Evolutionary conservation across 2,888 invertebrate species (phyloP), one percentile per base, ranked within the genome.

Genomic region (Cryptops parisi): DNA sequence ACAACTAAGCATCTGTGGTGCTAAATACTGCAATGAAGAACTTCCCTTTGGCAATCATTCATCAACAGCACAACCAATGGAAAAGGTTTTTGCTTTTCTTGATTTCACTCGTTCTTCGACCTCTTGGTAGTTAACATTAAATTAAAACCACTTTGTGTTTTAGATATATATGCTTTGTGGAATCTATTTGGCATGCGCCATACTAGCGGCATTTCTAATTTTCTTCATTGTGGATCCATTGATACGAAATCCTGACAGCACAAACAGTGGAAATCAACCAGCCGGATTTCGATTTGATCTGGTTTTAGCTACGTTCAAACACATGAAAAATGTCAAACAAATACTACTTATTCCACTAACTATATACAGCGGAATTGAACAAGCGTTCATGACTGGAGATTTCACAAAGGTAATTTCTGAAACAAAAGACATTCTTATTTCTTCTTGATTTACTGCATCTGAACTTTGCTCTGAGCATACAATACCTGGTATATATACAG

Each of bases 291-390:
- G 85, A 9, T 80, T 86, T 61, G 84, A 86, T 67, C 74, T 89
- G 52, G 71, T 90, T 5, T 82, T 87, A 6, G 89, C 90, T 17
- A 94, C 96, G 1, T 82, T 86, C 56, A 83, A 83, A 66, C 94
- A 96, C 66, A 74, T 91, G 64, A 84, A 84, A 70, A 85, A 91
- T 67, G 86, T 85, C 0, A 85, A 90, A 66, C 93, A 94, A 65
- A 83, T 93, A 63, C 75, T 96, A 4, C 78, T 97, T 33, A 89
- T 96, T 58, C 94, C 94, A 1, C 81, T 97, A 58, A 97, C 96
- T 0, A 74, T 97, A 49, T 97, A 90, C 81, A 91, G 93, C 63
- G 96, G 96, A 54, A 84, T 97, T 79, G 94, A 96, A 67, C 96
- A 96, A 68, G 96, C 93, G 0, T 96, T 93, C 71, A 86, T 93